A percentile compares a stretch with the other conserved stretches of the same genome.
Conservation (phyloP, 2,113 vertebrate genomes). For the Podarcis muralis region DNA sequence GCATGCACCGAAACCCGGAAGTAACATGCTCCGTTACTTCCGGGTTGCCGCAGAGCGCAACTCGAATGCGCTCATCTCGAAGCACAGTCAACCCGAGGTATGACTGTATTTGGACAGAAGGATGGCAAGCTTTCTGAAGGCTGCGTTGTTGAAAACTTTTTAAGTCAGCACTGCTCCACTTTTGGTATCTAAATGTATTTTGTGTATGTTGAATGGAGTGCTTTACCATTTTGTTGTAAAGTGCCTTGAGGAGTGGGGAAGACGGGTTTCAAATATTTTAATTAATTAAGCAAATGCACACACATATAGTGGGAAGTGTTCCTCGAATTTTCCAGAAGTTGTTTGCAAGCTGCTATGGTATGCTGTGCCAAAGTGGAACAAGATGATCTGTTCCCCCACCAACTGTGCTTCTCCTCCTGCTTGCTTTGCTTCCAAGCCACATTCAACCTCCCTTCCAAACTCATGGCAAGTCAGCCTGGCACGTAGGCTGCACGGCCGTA, state of each 20-base stretch:
- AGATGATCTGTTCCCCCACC: not conserved
- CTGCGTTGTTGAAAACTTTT: not conserved
- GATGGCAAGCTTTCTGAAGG: not conserved
- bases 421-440: not conserved
- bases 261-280: not conserved
- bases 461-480: not conserved
- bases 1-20: too few species aligned
- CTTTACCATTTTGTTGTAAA: not conserved
- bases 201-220: not conserved
- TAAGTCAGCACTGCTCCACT: not conserved
- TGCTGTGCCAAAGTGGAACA: not conserved
- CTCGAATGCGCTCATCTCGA: too few species aligned
- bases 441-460: not conserved
- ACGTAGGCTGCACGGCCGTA: not conserved
- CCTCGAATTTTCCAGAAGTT: not conserved
- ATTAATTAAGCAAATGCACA: not conserved
- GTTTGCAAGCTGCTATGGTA: not conserved
- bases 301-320: not conserved
- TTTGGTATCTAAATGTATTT: not conserved
- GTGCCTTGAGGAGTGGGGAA: not conserved
- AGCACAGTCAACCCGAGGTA: too few species aligned
- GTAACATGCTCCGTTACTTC: too few species aligned
- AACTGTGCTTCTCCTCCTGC: not conserved
- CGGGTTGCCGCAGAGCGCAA: too few species aligned
- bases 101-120: not conserved